These are phyloP conservation scores for Sardina pilchardus DNA, from an alignment of 2,113 vertebrate genomes.

Conservation along the genomic window DNA sequence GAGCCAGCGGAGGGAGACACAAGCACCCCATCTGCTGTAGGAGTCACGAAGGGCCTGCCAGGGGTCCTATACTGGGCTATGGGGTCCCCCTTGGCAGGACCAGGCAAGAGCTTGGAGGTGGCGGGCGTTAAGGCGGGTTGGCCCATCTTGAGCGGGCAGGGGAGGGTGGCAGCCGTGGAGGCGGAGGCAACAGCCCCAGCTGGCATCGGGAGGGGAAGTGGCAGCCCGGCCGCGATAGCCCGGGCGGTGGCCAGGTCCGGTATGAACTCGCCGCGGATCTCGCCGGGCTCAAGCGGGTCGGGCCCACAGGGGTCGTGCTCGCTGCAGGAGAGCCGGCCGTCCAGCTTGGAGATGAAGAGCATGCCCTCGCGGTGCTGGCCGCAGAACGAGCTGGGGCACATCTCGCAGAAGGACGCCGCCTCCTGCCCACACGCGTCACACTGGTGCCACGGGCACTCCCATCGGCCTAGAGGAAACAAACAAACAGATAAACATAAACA, in stretches of 20 bases:
- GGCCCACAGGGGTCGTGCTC: constrained; percentile 96
- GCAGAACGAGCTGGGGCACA: constrained; percentile 98
- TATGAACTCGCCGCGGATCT: constrained; percentile 72
- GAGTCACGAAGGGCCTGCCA: not conserved
- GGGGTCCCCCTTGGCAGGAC: constrained; percentile 7
- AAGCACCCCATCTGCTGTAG: not conserved
- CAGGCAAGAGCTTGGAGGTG: constrained; percentile 23
- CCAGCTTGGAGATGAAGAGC: constrained; percentile 98
- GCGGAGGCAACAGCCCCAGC: constrained; percentile 28
- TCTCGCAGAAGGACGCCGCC: constrained; percentile 94
- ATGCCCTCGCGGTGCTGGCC: constrained; percentile 93
- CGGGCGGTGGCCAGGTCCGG: constrained; percentile 46
- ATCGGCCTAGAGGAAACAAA: constrained; percentile 79
- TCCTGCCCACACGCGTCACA: constrained; percentile 93
- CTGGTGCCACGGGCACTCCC: constrained; percentile 99
- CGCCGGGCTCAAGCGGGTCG: constrained; percentile 92
- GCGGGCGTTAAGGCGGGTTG: constrained; percentile 23
- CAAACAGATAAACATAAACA: not conserved
- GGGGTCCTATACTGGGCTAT: not conserved
- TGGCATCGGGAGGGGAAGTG: not conserved
- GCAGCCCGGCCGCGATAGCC: constrained; percentile 33
- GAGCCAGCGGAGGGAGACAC: constrained; percentile 23
- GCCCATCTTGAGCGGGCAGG: constrained; percentile 49
- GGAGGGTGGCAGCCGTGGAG: constrained; percentile 17
- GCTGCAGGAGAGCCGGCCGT: constrained; percentile 93